A percentile compares a stretch with the other conserved stretches of the same genome.
Conservation (phyloP, 2,113 vertebrate genomes). For the Climacteris rufus region DNA sequence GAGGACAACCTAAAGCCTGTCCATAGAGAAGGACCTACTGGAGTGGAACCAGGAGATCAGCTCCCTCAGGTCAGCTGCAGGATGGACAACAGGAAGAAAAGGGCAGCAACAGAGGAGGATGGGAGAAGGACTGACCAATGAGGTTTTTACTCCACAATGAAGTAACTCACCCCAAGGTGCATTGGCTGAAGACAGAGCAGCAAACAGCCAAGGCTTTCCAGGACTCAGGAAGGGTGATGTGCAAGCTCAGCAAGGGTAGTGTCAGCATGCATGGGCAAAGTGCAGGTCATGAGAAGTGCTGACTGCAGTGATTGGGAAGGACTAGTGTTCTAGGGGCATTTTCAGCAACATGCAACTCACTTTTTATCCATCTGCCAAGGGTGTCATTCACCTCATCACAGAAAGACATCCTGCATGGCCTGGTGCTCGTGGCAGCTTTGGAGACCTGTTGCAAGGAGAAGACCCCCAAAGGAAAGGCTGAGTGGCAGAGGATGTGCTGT, state of each 20-base stretch:
- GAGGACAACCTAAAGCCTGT: background rate
- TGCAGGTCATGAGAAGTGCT: background rate
- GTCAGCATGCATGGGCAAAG: background rate
- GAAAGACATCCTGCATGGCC: background rate
- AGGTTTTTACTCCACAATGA: background rate
- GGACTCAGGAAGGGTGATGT: fast-evolving
- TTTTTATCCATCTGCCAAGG: background rate
- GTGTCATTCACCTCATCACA: fast-evolving
- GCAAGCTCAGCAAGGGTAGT: background rate
- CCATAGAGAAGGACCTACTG: background rate
- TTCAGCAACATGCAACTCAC: background rate
- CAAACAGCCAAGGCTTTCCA: background rate
- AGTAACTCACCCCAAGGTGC: background rate
- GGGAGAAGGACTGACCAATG: background rate
- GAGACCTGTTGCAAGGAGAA: background rate
- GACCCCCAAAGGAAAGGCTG: background rate
- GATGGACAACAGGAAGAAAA: background rate
- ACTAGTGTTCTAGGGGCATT: background rate
- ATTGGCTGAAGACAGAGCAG: background rate
- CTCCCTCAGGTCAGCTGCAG: background rate
- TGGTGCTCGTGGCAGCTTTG: background rate
- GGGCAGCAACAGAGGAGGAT: background rate
- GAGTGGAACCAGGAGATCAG: background rate
- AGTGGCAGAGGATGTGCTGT: background rate
- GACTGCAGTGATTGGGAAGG: background rate